Evolutionary conservation across 2,888 invertebrate genomes (phyloP), one percentile per base, ranked within the genome.

Genomic region (Agrochola lychnidis): DNA sequence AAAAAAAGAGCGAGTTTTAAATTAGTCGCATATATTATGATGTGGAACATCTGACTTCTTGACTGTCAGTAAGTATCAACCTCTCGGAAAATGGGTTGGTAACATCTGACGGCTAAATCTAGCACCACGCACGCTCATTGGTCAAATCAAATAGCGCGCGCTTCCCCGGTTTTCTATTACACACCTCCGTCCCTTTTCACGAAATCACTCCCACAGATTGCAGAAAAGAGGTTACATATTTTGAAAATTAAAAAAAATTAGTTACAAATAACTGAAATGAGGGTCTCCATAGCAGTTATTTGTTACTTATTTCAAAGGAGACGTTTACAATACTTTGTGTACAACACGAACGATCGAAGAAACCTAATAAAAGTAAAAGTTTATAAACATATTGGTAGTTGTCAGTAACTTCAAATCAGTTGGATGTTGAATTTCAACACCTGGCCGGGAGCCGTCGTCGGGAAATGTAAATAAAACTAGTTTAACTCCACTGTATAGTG

Each of bases 381-480:
- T 56, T 59, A 61, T 73, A 61, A 63, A 40, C 45, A 57, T 40
- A 36, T 57, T 66, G 53, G 30, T 42, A 62, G 48, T 61, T 56
- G 5, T 36, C 25, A 16, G 64, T 51, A 67, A 63, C 40, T 79
- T 75, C 12, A 70, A 79, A 70, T 82, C 75, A 48, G 61, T 61
- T 62, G 56, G 62, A 61, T 36, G 64, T 79, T 62, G 53, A 82
- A 66, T 68, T 63, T 56, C 63, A 70, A 70, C 64, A 76, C 64
- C 76, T 57, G 78, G 73, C 57, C 62, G 40, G 62, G 68, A 69
- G 71, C 48, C 77, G 81, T 66, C 70, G 85, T 66, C 70, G 85
- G 85, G 73, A 84, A 84, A 84, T 83, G 85, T 77, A 81, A 84
- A 83, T 84, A 73, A 77, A 84, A 83, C 83, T 45, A 73, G 83